Evolutionary conservation across 2,797 vertebrate genomes (phyloP), one percentile per base, ranked within the genome.

Genomic region (Agapornis canus): DNA sequence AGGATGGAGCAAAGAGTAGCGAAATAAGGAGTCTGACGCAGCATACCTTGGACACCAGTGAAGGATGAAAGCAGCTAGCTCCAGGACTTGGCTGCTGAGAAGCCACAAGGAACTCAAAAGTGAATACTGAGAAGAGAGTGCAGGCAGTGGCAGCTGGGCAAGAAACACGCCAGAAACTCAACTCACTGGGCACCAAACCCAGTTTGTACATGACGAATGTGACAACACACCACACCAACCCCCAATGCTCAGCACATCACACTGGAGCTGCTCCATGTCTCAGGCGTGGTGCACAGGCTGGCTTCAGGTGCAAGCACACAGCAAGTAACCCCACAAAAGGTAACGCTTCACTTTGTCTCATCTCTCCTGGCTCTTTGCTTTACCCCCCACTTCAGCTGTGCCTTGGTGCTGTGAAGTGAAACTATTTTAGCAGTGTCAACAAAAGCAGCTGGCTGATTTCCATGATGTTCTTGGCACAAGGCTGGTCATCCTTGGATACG

Each of bases 401-500:
- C 68, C 37, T 39, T 47, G 82, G 52, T 60, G 63, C 87, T 66
- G 52, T n/a, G 54, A 59, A 25, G 17, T 26, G 76, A 85, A 96
- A 91, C 72, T 66, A 26, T 60, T 95, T 88, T 35, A 96, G 94
- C 89, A 94, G 69, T 23, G 35, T 89, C 97, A 97, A 94, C 91
- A 96, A 86, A 96, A 97, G 87, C 92, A 96, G 73, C 89, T 97
- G 97, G 95, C 96, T 29, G 26, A 23, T 16, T 12, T 90, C 92
- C 97, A 96, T 6, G 1, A 18, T 37, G 71, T 91, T 96, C 96
- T 83, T 96, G 92, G 93, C 96, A 95, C 43, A 16, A 71, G 39
- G n/a, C 76, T 72, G 71, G 72, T 48, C 72, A 89, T 95, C 92
- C 88, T 86, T 89, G 92, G 91, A 94, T 92, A n/a, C 85, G 93